phyloP scores from a whole-genome alignment of 2,888 invertebrate genomes.

The Dolichopus griseipennis region DNA sequence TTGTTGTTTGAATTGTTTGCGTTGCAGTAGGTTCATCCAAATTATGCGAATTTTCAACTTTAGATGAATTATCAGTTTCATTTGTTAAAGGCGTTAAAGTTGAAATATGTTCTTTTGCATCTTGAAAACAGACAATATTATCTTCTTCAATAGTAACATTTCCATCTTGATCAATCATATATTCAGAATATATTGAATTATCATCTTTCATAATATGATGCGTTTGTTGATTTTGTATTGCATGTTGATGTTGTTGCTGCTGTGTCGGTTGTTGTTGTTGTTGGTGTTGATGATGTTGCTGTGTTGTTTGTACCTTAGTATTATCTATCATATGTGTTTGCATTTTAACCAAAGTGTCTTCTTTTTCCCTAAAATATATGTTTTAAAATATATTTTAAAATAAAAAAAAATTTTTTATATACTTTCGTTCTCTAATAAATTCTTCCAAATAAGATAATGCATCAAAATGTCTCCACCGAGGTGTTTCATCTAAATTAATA shows the following conservation, averaged over 20 bases:
- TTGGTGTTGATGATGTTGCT: too few relatives aligned
- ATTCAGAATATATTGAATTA: neutral
- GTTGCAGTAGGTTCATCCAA: neutral
- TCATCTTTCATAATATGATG: neutral
- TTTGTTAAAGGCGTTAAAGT: neutral
- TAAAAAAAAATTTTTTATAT: slow-evolving; percentile 14
- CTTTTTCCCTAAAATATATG: neutral
- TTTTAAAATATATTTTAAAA: neutral
- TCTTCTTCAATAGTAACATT: neutral
- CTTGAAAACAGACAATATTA: neutral
- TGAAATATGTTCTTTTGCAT: neutral
- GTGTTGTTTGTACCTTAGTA: slow-evolving; percentile 14
- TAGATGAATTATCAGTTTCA: neutral
- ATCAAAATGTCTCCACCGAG: slow-evolving; percentile 38
- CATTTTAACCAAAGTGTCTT: slow-evolving; percentile 13
- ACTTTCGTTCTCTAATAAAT: slow-evolving; percentile 36
- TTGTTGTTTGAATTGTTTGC: slow-evolving; percentile 9
- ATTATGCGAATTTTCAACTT: neutral
- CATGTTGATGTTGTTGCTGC: slow-evolving; percentile 8
- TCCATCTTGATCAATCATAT: slow-evolving; percentile 5
- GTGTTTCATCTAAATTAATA: slow-evolving; percentile 7
- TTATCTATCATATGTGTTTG: slow-evolving; percentile 10
- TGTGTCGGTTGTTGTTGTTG: slow-evolving; percentile 16
- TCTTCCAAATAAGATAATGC: slow-evolving; percentile 34
- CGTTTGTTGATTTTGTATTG: neutral